Base-by-base conservation (phyloP, 2,797 vertebrate genomes). In the Cirrhinus mrigala region DNA sequence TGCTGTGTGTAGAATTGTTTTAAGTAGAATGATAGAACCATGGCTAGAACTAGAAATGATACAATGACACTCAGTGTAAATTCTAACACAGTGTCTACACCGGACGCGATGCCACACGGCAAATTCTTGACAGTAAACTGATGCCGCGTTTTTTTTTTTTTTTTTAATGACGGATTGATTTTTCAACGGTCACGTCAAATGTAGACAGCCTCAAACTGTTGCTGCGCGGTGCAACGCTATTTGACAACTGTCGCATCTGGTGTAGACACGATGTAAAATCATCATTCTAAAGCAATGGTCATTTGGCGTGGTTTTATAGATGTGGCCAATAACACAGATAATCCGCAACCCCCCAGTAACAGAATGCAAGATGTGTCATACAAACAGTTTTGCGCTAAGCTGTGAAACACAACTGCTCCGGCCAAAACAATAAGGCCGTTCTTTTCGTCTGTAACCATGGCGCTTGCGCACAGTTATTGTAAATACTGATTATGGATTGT, bases 321-420 rank as follows among this genome's bases (percentile, higher is more conserved):
- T 73, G 16, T 60, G n/a, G 3, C 64, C 4, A 1, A 12, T 60
- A 22, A 9, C n/a, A 73, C 22, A 10, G 62, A 20, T n/a, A 68
- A 66, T 83, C 29, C 7, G 20, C n/a, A 74, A 62, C 8, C 3
- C 14, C 18, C 54, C 56, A 44, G 6, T 54, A 77, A 77, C 5
- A 22, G 15, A 84, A 76, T n/a, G 11, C 60, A 56, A 52, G 33
- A 24, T 69, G 82, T 87, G 79, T 85, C 52, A 87, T 83, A 85
- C 44, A 87, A 69, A 62, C 27, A 7, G 33, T 54, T 9, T 40
- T 84, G 70, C 79, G 46, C 44, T 60, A 68, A 79, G 60, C 68
- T 87, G 82, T 60, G 70, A 88, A 88, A 86, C 81, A 87, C 85
- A 90, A 83, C 89, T 83, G 79, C 81, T 77, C 82, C 77, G 60